Percentiles rank a stretch among this genome's conserved stretches.
Conservation (phyloP, 2,113 vertebrate species). For the Perca fluviatilis region DNA sequence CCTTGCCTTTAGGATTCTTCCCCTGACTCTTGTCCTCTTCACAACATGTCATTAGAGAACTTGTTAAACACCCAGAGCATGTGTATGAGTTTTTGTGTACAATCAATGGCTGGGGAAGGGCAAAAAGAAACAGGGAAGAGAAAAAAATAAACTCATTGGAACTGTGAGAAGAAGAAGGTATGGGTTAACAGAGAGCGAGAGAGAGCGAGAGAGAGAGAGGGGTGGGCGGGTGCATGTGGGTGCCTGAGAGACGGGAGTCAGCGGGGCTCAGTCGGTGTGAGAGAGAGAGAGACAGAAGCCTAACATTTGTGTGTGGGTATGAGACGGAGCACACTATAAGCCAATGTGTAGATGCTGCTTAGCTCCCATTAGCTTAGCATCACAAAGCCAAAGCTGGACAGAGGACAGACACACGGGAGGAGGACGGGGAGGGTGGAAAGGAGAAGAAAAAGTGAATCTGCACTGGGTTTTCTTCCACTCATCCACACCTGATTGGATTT, state of each 20-base stretch:
- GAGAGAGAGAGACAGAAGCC: conserved; percentile 54
- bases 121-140: conserved; percentile 53
- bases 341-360: conserved; percentile 78
- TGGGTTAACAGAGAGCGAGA: conserved; percentile 68
- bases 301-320: conserved; percentile 71
- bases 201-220: conserved; percentile 58
- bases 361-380: conserved; percentile 88
- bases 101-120: conserved; percentile 42
- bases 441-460: conserved; percentile 67
- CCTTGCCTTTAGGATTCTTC: neutral
- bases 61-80: conserved; percentile 82
- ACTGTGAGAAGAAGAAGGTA: conserved; percentile 48
- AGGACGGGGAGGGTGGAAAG: conserved; percentile 78
- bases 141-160: neutral
- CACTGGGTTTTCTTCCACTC: conserved; percentile 58
- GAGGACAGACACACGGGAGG: conserved; percentile 74
- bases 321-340: conserved; percentile 74
- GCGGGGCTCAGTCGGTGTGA: conserved; percentile 73
- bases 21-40: conserved; percentile 23
- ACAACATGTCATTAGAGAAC: conserved; percentile 85
- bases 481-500: conserved; percentile 77
- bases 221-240: conserved; percentile 86
- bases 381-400: conserved; percentile 82
- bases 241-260: conserved; percentile 84
- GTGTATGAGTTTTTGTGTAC: conserved; percentile 73